A percentile compares a stretch with the other conserved stretches of the same genome.
Evolutionary conservation across 1,140 invertebrate genomes (phyloP).

Genomic region (Brachionus plicatilis): DNA sequence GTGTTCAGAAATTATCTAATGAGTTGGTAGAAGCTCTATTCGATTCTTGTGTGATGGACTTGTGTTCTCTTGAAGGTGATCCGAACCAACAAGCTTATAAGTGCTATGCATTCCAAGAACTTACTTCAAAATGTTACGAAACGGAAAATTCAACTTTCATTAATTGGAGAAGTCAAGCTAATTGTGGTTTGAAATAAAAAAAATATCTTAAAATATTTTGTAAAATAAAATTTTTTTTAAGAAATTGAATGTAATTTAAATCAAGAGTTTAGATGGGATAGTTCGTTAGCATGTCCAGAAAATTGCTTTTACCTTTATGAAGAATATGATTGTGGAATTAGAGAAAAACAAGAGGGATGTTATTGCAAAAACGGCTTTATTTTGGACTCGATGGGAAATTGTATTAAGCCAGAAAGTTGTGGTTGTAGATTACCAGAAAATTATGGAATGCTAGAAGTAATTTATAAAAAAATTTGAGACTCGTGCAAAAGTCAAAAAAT

Average conservation of each 20-base stretch:
- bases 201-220: background rate
- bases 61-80: slow-evolving; percentile 4
- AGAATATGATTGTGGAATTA: slow-evolving; percentile 12
- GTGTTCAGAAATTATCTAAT: background rate
- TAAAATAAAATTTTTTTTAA: background rate
- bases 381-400: slow-evolving; percentile 4
- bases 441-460: background rate
- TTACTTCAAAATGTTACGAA: background rate
- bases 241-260: background rate
- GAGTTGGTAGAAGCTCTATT: background rate
- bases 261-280: background rate
- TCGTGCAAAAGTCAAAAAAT: too few relatives aligned
- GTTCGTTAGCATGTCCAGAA: background rate
- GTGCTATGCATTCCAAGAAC: background rate
- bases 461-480: too few relatives aligned
- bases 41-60: background rate
- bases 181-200: background rate
- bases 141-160: background rate
- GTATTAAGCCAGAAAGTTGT: background rate
- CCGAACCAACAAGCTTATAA: background rate
- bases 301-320: slow-evolving; percentile 13
- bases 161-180: background rate
- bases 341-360: background rate
- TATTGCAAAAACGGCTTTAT: slow-evolving; percentile 14
- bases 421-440: slow-evolving; percentile 12